phyloP scores from a whole-genome alignment of 37 sponge, comb jelly and placozoan genomes.

The Amphimedon queenslandica region DNA sequence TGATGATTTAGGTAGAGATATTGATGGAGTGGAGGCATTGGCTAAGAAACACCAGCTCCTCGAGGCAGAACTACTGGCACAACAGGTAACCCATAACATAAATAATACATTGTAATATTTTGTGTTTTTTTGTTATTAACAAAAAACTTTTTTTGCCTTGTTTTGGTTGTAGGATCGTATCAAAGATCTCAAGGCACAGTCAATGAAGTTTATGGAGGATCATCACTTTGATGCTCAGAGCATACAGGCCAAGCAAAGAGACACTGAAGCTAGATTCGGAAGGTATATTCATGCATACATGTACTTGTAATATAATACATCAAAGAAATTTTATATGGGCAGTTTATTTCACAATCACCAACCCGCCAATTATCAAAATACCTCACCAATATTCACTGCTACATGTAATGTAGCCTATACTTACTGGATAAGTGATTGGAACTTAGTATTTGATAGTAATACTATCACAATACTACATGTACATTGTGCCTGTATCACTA shows the following conservation, averaged over 20 bases:
- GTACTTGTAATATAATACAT: too few species aligned
- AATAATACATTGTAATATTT: too few species aligned
- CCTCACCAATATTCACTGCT: too few species aligned
- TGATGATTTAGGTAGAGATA: slow-evolving; percentile 75
- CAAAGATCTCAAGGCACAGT: slow-evolving; percentile 69
- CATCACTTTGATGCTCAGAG: slow-evolving; percentile 88
- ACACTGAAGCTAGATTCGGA: slow-evolving; percentile 56
- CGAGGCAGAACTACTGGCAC: slow-evolving; percentile 78
- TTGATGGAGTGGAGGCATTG: slow-evolving; percentile 80
- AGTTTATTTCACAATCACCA: neutral
- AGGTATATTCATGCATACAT: too few species aligned
- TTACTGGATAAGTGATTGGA: too few species aligned
- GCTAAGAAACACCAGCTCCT: slow-evolving; percentile 81
- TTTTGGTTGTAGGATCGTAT: slow-evolving; percentile 52
- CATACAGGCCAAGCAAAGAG: slow-evolving; percentile 67
- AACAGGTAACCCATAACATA: slow-evolving; percentile 45
- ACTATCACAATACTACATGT: too few species aligned
- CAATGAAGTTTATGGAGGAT: slow-evolving; percentile 64
- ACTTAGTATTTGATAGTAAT: too few species aligned
- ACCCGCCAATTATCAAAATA: neutral
- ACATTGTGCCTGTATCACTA: too few species aligned
- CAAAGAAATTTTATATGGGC: too few species aligned
- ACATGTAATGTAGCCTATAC: too few species aligned
- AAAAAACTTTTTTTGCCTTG: slow-evolving; percentile 48
- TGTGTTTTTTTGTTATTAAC: slow-evolving; percentile 63